phyloP scores from a whole-genome alignment of 2,113 vertebrate species.

The Nannospalax galili region DNA sequence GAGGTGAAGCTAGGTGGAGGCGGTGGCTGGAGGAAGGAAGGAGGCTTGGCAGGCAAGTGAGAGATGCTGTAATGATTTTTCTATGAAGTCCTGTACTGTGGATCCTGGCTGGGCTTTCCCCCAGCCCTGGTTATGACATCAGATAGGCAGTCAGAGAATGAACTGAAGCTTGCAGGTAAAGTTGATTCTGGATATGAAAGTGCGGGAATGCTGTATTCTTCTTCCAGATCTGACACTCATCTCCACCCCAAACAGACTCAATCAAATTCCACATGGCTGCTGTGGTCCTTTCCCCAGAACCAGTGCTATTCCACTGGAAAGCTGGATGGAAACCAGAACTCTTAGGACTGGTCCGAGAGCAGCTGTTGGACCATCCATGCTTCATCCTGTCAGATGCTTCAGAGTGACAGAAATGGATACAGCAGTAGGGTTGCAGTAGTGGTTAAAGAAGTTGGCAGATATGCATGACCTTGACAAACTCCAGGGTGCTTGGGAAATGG shows the following conservation, averaged over 20 bases:
- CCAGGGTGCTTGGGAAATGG: background rate
- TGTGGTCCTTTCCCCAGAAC: background rate
- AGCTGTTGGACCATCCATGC: background rate
- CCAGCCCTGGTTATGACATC: background rate
- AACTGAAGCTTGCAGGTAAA: background rate
- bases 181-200: background rate
- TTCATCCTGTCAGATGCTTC: background rate
- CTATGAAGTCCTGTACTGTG: background rate
- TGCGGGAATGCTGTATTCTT: background rate
- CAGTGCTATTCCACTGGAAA: background rate
- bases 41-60: constrained; percentile 24
- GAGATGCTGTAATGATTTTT: constrained; percentile 36
- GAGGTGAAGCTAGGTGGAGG: constrained; percentile 57
- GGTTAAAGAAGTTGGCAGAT: background rate
- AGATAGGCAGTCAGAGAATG: background rate
- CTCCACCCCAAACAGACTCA: background rate
- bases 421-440: no score
- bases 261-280: background rate
- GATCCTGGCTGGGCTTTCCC: constrained; percentile 14
- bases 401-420: no score
- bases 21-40: background rate
- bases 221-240: background rate
- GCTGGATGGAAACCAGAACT: background rate
- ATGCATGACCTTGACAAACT: background rate
- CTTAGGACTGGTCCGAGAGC: background rate